These are phyloP conservation scores for Loxodonta africana DNA, from an alignment of 2,113 vertebrate genomes.

Conservation along the genomic window DNA sequence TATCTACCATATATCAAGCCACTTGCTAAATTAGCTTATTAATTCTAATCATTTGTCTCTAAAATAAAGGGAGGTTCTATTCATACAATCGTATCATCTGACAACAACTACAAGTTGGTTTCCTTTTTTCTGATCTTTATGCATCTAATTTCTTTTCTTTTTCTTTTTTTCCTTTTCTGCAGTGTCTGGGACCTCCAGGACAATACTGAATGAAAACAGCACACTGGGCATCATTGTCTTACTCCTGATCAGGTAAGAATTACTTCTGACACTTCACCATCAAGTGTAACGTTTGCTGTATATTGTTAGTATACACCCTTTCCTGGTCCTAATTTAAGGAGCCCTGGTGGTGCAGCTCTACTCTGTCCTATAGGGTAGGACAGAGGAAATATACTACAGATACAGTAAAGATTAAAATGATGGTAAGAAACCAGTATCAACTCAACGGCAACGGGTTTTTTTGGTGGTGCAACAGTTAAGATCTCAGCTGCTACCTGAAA, in stretches of 20 bases:
- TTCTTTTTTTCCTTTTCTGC: not conserved
- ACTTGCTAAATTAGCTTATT: slow-evolving; percentile 24
- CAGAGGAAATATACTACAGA: too few relatives aligned
- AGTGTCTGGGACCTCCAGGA: not conserved
- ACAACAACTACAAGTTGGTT: not conserved
- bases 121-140: not conserved
- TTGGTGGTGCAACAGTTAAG: too few relatives aligned
- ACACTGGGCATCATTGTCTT: not conserved
- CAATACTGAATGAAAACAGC: not conserved
- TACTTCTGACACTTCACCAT: not conserved
- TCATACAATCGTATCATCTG: not conserved
- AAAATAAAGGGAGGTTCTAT: not conserved
- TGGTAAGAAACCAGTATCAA: too few relatives aligned
- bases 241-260: not conserved
- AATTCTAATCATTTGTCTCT: slow-evolving; percentile 43
- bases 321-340: not conserved
- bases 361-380: too few relatives aligned
- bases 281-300: not conserved
- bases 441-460: too few relatives aligned
- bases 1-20: slow-evolving; percentile 50
- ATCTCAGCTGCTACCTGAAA: too few relatives aligned
- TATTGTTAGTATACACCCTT: not conserved
- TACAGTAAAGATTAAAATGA: too few relatives aligned
- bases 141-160: not conserved
- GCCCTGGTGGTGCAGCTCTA: too few relatives aligned